phyloP scores from a whole-genome alignment of 2,797 vertebrate species.

The Acanthornis magna region DNA sequence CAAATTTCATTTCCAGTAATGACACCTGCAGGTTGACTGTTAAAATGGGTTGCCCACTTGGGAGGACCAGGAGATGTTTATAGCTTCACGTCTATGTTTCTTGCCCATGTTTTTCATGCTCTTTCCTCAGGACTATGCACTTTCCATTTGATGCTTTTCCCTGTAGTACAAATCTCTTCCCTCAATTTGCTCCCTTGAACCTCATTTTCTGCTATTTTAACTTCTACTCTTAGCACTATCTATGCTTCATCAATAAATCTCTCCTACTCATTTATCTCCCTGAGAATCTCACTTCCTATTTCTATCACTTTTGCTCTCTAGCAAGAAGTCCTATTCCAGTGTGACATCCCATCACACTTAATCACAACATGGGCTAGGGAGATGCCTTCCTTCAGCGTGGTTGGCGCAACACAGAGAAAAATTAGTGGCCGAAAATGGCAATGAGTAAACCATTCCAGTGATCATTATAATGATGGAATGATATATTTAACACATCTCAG shows the following conservation, averaged over 20 bases:
- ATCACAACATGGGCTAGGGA: neutral
- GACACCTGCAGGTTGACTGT: neutral
- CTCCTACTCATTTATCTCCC: constrained; percentile 70
- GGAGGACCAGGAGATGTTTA: neutral
- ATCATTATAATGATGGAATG: neutral
- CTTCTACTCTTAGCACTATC: constrained; percentile 69
- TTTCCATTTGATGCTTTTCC: constrained; percentile 29
- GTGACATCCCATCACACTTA: constrained; percentile 12
- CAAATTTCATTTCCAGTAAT: neutral
- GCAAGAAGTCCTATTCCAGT: neutral
- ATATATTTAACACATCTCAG: neutral
- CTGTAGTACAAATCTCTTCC: constrained; percentile 49
- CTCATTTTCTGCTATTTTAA: constrained; percentile 77
- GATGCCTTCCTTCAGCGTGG: neutral
- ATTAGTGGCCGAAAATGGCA: neutral
- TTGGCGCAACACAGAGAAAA: neutral
- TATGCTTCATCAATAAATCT: constrained; percentile 77
- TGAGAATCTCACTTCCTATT: constrained; percentile 57
- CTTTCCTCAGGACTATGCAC: neutral
- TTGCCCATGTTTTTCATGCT: neutral
- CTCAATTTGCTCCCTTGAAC: constrained; percentile 72
- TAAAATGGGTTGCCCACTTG: neutral
- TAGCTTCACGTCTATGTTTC: neutral
- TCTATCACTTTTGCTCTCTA: constrained; percentile 53
- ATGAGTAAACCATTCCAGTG: neutral